These are phyloP conservation scores for Nipponacmea schrenckii DNA, from an alignment of 2,888 invertebrate genomes.

Conservation along the genomic window DNA sequence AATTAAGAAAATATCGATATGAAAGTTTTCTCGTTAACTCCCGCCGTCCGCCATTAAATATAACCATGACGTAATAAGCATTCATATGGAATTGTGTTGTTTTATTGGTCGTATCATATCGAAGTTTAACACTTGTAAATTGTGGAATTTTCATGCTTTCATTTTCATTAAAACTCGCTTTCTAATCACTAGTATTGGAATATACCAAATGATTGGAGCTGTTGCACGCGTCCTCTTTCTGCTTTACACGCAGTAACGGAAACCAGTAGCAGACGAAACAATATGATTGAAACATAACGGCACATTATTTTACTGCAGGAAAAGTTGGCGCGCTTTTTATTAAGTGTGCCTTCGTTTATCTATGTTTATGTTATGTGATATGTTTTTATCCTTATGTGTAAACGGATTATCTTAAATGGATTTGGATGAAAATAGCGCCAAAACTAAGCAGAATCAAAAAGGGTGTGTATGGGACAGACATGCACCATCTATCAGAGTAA, in stretches of 20 bases:
- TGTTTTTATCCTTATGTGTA: conserved; percentile 13
- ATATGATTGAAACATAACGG: conserved; percentile 14
- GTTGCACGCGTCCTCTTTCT: conserved; percentile 8
- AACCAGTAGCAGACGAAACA: conserved; percentile 22
- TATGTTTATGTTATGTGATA: conserved; percentile 7
- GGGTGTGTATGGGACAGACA: conserved; percentile 28
- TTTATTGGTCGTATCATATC: conserved; percentile 2
- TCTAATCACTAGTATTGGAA: conserved; percentile 17
- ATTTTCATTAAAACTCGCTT: conserved; percentile 20
- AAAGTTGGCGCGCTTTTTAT: conserved; percentile 1
- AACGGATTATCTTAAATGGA: conserved; percentile 27
- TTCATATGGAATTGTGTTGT: neutral
- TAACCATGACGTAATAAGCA: conserved; percentile 23
- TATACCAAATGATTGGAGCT: conserved; percentile 10
- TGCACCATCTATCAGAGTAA: conserved; percentile 33
- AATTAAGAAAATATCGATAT: too few relatives aligned
- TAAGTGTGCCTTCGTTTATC: conserved; percentile 15
- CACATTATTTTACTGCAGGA: conserved; percentile 2
- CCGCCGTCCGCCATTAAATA: too few relatives aligned
- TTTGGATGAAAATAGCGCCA: conserved; percentile 49
- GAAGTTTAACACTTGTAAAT: neutral
- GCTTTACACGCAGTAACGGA: conserved; percentile 4
- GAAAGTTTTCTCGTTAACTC: too few relatives aligned
- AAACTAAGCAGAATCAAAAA: conserved; percentile 28
- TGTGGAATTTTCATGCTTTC: too few relatives aligned